Evolutionary conservation across 2,113 vertebrate species (phyloP).

Genomic region (Pollachius pollachius): DNA sequence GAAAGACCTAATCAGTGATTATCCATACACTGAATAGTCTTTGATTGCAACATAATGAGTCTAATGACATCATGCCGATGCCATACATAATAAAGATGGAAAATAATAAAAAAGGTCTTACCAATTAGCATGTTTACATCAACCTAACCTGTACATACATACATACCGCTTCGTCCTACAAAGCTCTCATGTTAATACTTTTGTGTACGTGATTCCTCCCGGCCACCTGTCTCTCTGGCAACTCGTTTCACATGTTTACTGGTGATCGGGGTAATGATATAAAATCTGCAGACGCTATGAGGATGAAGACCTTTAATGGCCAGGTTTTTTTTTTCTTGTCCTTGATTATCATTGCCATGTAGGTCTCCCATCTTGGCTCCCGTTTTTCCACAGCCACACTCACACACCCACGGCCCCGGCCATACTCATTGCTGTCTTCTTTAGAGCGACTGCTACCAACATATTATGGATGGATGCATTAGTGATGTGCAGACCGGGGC

Average conservation of each 20-base stretch:
- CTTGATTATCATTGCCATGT: constrained; percentile 77
- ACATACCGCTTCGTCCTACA: constrained; percentile 42
- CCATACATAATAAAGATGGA: constrained; percentile 60
- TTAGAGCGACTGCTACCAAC: constrained; percentile 77
- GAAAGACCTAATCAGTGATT: constrained; percentile 32
- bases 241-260: constrained; percentile 63
- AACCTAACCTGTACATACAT: constrained; percentile 46
- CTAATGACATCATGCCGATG: constrained; percentile 51
- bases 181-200: constrained; percentile 56
- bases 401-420: constrained; percentile 52
- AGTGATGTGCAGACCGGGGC: constrained; percentile 75
- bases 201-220: constrained; percentile 42
- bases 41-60: constrained; percentile 70
- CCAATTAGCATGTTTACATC: constrained; percentile 67
- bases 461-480: constrained; percentile 84
- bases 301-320: constrained; percentile 74
- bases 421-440: constrained; percentile 73
- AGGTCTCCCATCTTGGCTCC: constrained; percentile 61
- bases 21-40: constrained; percentile 57
- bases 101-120: constrained; percentile 55
- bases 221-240: constrained; percentile 54
- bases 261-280: constrained; percentile 70
- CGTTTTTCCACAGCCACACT: constrained; percentile 51
- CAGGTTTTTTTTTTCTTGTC: constrained; percentile 59
- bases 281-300: constrained; percentile 68